Conservation (phyloP, 2,113 vertebrate genomes). For the Hymenochirus boettgeri region DNA sequence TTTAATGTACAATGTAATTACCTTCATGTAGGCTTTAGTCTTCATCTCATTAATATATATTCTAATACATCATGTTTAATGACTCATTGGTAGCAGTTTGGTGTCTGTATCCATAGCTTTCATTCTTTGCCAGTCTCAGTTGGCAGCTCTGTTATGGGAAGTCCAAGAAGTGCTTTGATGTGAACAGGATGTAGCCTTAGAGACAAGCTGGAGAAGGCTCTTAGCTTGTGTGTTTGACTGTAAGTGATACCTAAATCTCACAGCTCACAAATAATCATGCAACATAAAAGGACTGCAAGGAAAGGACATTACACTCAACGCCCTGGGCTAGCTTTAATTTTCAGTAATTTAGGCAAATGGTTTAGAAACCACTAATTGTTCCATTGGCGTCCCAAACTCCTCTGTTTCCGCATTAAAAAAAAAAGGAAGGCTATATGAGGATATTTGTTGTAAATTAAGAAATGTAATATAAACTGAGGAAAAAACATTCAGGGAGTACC, state of each 20-base stretch:
- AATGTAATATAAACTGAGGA: too few relatives aligned
- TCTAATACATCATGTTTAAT: background rate
- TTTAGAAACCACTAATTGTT: slow-evolving; percentile 25
- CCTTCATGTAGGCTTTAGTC: too few relatives aligned
- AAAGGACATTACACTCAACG: slow-evolving; percentile 16
- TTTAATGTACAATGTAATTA: too few relatives aligned
- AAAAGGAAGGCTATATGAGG: slow-evolving; percentile 11
- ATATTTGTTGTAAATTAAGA: too few relatives aligned
- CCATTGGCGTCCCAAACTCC: slow-evolving; percentile 15
- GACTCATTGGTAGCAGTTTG: background rate
- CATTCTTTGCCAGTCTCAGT: background rate
- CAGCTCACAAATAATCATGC: slow-evolving; percentile 25
- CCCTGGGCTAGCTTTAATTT: background rate
- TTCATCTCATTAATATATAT: too few relatives aligned
- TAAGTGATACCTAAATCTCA: slow-evolving; percentile 23
- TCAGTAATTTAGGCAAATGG: slow-evolving; percentile 6
- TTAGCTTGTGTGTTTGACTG: slow-evolving; percentile 20
- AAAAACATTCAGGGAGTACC: too few relatives aligned
- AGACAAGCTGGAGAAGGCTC: slow-evolving; percentile 11
- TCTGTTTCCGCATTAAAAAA: background rate
- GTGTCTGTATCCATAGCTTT: background rate
- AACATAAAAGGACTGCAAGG: slow-evolving; percentile 25
- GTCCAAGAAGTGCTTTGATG: slow-evolving; percentile 18
- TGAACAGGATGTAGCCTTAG: slow-evolving; percentile 36
- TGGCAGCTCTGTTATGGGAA: slow-evolving; percentile 27